Conservation (phyloP, 2,888 invertebrate genomes). For the Sepiola atlantica region DNA sequence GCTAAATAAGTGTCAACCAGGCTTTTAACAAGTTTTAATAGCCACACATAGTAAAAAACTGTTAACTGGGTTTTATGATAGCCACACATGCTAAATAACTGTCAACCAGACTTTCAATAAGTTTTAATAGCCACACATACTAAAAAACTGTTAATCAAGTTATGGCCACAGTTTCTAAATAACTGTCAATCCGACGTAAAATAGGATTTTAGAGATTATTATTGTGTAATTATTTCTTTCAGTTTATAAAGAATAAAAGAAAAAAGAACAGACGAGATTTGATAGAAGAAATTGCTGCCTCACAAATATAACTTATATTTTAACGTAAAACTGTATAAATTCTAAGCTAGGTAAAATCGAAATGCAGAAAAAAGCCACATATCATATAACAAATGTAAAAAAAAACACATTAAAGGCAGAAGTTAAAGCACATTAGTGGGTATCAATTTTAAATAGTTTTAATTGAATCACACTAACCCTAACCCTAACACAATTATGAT, state of each 20-base stretch:
- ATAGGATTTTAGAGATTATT: too few relatives aligned
- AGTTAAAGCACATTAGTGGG: not conserved
- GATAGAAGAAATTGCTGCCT: not conserved
- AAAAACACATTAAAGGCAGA: not conserved
- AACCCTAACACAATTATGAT: not conserved
- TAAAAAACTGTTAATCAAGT: too few relatives aligned
- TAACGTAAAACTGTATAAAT: not conserved
- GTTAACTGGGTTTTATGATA: too few relatives aligned
- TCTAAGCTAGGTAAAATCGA: not conserved
- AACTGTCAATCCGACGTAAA: too few relatives aligned
- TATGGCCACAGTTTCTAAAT: too few relatives aligned
- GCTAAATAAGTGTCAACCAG: too few relatives aligned
- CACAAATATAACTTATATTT: not conserved
- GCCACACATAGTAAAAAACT: too few relatives aligned
- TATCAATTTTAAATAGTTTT: not conserved
- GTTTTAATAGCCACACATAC: too few relatives aligned
- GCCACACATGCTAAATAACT: too few relatives aligned
- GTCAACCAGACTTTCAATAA: too few relatives aligned
- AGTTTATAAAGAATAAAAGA: not conserved
- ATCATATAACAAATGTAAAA: not conserved
- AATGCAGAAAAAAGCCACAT: not conserved
- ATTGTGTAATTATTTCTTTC: not conserved
- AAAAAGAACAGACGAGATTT: not conserved
- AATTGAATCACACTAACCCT: not conserved
- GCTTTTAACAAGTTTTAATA: too few relatives aligned